These are phyloP conservation scores for Ciconia nigra DNA, from an alignment of 2,797 vertebrate species.

Conservation along the genomic window DNA sequence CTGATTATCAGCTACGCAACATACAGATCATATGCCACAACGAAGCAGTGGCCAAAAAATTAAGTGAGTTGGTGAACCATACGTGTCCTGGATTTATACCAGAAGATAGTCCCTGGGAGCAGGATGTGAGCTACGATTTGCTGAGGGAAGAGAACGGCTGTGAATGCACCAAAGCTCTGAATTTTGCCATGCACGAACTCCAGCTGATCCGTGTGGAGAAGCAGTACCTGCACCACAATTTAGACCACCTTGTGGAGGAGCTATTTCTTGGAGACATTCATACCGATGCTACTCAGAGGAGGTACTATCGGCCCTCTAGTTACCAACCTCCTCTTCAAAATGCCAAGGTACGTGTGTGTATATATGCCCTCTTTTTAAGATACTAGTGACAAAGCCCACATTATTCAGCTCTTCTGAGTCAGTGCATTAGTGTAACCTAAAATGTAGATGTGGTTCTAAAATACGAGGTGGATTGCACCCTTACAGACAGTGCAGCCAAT, in stretches of 20 bases:
- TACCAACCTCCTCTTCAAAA: constrained; percentile 94
- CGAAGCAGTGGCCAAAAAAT: constrained; percentile 76
- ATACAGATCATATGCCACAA: constrained; percentile 88
- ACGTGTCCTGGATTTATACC: constrained; percentile 82
- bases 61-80: constrained; percentile 82
- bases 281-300: constrained; percentile 88
- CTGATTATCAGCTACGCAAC: constrained; percentile 89
- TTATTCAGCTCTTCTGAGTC: not conserved
- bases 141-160: constrained; percentile 86
- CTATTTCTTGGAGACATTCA: constrained; percentile 94
- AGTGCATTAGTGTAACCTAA: not conserved
- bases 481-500: not conserved
- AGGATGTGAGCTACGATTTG: constrained; percentile 81
- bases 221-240: constrained; percentile 90
- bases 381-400: not conserved
- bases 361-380: not conserved
- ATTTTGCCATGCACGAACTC: constrained; percentile 96
- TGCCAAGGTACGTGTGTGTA: constrained; percentile 81
- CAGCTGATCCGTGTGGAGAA: constrained; percentile 94
- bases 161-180: constrained; percentile 87
- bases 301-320: constrained; percentile 92
- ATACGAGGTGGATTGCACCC: not conserved
- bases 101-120: constrained; percentile 77
- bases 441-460: not conserved
- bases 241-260: constrained; percentile 93